Conservation (phyloP, 2,888 invertebrate genomes). For the Spodoptera littoralis region DNA sequence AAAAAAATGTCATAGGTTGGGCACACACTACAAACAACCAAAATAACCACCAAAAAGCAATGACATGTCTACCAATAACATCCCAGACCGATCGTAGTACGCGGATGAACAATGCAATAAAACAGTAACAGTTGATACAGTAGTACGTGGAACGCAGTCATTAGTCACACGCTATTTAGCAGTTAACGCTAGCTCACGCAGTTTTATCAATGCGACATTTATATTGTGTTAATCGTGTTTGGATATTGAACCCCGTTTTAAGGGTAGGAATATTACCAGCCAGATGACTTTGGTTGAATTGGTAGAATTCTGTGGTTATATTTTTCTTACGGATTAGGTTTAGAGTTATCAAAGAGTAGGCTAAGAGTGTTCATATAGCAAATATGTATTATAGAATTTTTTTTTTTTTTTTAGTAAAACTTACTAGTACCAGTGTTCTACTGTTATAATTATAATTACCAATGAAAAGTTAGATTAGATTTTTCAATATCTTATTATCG, state of each 20-base stretch:
- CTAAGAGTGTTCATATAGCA: too few relatives aligned
- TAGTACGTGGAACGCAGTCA: slow-evolving; percentile 66
- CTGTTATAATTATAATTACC: too few relatives aligned
- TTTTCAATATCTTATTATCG: too few relatives aligned
- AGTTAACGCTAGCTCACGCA: slow-evolving; percentile 78
- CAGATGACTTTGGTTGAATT: neutral
- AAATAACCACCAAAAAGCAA: slow-evolving; percentile 16
- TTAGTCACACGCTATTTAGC: slow-evolving; percentile 88
- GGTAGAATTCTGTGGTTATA: too few relatives aligned
- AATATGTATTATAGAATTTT: too few relatives aligned
- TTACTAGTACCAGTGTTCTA: too few relatives aligned
- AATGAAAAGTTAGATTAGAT: too few relatives aligned
- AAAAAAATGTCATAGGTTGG: too few relatives aligned
- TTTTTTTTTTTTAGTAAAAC: too few relatives aligned
- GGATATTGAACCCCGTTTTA: slow-evolving; percentile 63
- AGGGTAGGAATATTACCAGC: slow-evolving; percentile 54
- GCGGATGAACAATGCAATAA: slow-evolving; percentile 54
- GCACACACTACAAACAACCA: neutral
- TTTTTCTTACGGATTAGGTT: too few relatives aligned
- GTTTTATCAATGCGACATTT: slow-evolving; percentile 87
- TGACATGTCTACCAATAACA: slow-evolving; percentile 37
- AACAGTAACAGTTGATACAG: slow-evolving; percentile 58
- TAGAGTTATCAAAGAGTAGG: too few relatives aligned
- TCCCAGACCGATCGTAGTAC: slow-evolving; percentile 35
- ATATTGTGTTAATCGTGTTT: slow-evolving; percentile 85